Percentiles rank a stretch among this genome's conserved stretches.
These are phyloP conservation scores for Malacoraja senta DNA, from an alignment of 2,797 vertebrate species.

Conservation along the genomic window DNA sequence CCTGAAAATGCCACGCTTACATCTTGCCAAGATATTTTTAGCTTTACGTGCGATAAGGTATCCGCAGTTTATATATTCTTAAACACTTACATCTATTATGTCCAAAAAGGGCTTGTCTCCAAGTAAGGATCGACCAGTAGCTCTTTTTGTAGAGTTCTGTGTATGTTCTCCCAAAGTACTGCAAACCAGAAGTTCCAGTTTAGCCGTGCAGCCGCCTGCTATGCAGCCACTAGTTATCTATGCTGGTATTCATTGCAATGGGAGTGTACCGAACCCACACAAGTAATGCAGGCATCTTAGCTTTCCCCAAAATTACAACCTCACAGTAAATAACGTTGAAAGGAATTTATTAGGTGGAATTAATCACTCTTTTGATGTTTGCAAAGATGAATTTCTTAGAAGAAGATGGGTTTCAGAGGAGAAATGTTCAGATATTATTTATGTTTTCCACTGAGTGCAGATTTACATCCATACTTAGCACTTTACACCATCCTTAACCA, in stretches of 20 bases:
- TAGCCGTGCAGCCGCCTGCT: neutral
- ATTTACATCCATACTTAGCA: neutral
- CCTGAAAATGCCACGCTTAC: neutral
- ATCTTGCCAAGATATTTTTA: neutral
- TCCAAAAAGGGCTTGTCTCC: neutral
- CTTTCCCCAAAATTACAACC: neutral
- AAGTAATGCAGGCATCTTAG: neutral
- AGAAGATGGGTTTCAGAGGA: neutral
- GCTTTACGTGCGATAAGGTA: neutral
- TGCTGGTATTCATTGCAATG: neutral
- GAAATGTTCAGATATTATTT: neutral
- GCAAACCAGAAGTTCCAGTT: slow-evolving; percentile 31
- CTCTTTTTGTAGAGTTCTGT: neutral
- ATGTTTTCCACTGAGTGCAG: no score
- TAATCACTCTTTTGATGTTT: neutral
- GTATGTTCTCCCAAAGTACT: neutral
- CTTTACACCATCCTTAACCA: neutral
- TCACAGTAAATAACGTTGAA: neutral
- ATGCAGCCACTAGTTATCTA: neutral
- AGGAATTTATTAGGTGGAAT: neutral
- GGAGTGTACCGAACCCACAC: neutral
- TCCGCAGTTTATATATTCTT: neutral
- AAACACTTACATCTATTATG: neutral
- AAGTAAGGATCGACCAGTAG: slow-evolving; percentile 19
- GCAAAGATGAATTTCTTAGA: neutral